Percentiles rank a stretch among this genome's conserved stretches.
Conservation (phyloP, 1,140 invertebrate genomes). For the Sarcophaga bullata region DNA sequence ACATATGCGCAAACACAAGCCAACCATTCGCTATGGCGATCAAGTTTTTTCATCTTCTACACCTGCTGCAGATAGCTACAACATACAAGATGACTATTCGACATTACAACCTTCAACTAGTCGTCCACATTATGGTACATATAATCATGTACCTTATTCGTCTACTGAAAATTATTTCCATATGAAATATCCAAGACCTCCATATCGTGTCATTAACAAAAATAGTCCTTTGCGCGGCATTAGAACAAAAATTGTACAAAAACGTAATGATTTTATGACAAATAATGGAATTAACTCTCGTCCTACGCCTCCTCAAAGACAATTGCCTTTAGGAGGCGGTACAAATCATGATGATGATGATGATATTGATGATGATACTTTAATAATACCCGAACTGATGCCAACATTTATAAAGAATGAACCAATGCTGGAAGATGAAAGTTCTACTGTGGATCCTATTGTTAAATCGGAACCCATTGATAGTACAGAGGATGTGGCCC, state of each 20-base stretch:
- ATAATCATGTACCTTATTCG: not conserved
- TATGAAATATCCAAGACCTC: not conserved
- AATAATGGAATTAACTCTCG: not conserved
- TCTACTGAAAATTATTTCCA: not conserved
- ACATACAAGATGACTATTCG: not conserved
- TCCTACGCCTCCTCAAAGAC: not conserved
- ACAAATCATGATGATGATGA: not conserved
- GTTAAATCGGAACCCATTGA: slow-evolving; percentile 19
- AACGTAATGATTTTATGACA: not conserved
- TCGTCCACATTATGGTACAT: not conserved
- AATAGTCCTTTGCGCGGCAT: slow-evolving; percentile 7
- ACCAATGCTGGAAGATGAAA: not conserved
- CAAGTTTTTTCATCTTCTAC: not conserved
- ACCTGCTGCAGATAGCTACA: not conserved
- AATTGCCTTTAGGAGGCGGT: not conserved
- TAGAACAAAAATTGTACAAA: slow-evolving; percentile 15
- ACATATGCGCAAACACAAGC: slow-evolving; percentile 45
- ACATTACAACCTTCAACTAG: not conserved
- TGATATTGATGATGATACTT: not conserved
- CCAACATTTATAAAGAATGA: not conserved
- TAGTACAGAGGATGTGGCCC: not conserved
- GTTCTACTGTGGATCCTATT: not conserved
- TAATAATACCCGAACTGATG: not conserved
- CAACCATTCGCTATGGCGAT: slow-evolving; percentile 3
- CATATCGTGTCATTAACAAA: not conserved